Evolutionary conservation across 2,888 invertebrate genomes (phyloP).

Genomic region (Drosophila tanythrix): DNA sequence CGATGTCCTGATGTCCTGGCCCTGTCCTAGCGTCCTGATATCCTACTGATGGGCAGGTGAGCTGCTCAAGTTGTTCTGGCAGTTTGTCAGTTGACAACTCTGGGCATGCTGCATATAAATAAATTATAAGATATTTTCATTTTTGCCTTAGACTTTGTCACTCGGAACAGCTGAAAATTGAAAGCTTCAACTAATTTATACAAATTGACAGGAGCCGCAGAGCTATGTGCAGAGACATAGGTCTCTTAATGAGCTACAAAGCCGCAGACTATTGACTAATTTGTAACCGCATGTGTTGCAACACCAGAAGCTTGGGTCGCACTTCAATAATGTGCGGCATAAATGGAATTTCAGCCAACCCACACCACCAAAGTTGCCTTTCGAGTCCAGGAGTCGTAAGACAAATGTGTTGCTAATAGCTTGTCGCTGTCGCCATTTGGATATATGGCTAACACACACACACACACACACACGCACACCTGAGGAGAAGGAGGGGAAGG

Average conservation of each 20-base stretch:
- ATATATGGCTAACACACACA: slow-evolving; percentile 23
- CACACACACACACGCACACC: neutral
- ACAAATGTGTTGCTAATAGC: slow-evolving; percentile 81
- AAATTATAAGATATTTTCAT: slow-evolving; percentile 70
- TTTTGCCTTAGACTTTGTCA: slow-evolving; percentile 51
- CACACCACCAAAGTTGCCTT: slow-evolving; percentile 42
- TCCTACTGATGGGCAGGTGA: slow-evolving; percentile 23
- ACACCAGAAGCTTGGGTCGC: slow-evolving; percentile 31
- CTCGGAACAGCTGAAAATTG: slow-evolving; percentile 44
- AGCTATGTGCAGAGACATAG: slow-evolving; percentile 18
- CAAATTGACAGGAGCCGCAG: slow-evolving; percentile 61
- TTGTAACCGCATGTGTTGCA: slow-evolving; percentile 73
- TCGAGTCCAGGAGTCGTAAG: slow-evolving; percentile 50
- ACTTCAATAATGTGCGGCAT: slow-evolving; percentile 61
- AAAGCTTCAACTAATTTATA: slow-evolving; percentile 59
- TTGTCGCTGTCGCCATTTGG: slow-evolving; percentile 62
- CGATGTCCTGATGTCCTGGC: slow-evolving; percentile 13
- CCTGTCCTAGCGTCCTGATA: neutral
- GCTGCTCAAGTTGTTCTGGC: slow-evolving; percentile 38
- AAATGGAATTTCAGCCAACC: slow-evolving; percentile 66
- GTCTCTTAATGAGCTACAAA: slow-evolving; percentile 64
- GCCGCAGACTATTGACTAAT: slow-evolving; percentile 74
- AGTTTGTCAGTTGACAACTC: slow-evolving; percentile 56
- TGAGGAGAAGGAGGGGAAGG: neutral
- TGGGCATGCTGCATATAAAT: slow-evolving; percentile 62